Base-by-base conservation (phyloP, 1,140 invertebrate species). In the Aphelenchoides fujianensis region DNA sequence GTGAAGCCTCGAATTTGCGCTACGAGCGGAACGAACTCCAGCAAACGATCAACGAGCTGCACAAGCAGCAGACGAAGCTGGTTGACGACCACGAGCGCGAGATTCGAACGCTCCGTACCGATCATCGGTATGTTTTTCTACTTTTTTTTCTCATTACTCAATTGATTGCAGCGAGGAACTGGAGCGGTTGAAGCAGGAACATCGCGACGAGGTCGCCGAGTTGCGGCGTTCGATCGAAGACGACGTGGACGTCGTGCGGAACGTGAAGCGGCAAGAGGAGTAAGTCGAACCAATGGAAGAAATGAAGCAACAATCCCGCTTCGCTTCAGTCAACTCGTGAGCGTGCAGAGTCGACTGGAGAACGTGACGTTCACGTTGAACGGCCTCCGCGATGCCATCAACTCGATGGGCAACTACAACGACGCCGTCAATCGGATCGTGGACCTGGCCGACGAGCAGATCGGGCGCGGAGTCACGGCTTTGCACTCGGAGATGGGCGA, bases 1-100 rank as follows among this genome's bases (percentile, higher is more conserved):
- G 53, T 34, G 73, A 74, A 28, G 30, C 66, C 9, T 77, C 75
- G 32, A 55, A 54, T 12, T 48, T 74, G 30, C 72, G 72, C 19
- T 74, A 71, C 37, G 73, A 74, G 52, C 35, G 52, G 9, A 52
- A 61, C 12, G 72, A 74, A 68, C 72, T 75, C 32, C 73, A 74
- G 55, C 63, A 74, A 35, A 74, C 73, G 12, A 70, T 74, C 1
- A 35, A n/a, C 23, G 73, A 74, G 23, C 48, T 74, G 2, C 16
- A 69, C 2, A n/a, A 57, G 35, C 54, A 35, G 48, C 37, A 67
- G 2, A 36, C 74, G 30, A 19, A 27, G 3, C 35, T 34, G 23
- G 31, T 34, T 31, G 48, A 63, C 3, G 66, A 75, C 19, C 73
- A 74, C 32, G 63, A 71, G 9, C 48, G 36, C 16, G 32, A 30